Percentiles rank a stretch among this genome's conserved stretches.
Evolutionary conservation across 2,888 invertebrate species (phyloP).

Genomic region (Cyclophora albipunctata): DNA sequence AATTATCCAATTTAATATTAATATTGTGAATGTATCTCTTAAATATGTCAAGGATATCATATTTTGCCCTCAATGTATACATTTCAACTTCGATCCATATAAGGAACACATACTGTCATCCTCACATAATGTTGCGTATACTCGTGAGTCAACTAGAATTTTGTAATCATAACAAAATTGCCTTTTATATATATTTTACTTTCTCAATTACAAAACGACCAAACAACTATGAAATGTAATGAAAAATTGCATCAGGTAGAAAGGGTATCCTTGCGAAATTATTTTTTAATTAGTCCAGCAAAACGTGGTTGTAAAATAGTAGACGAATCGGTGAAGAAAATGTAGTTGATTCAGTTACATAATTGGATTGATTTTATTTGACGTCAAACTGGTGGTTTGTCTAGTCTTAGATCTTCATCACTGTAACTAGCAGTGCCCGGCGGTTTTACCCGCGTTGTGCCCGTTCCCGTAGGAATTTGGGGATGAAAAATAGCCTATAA

Average conservation of each 20-base stretch:
- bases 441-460: no score
- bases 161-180: conserved; percentile 23
- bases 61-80: no score
- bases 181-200: conserved; percentile 1
- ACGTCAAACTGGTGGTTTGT: no score
- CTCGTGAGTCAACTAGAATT: conserved; percentile 18
- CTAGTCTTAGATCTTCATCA: no score
- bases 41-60: no score
- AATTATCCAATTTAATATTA: no score
- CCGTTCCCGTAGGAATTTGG: no score
- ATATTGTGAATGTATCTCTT: no score
- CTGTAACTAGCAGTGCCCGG: no score
- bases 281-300: conserved; percentile 20
- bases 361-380: no score
- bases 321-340: background rate
- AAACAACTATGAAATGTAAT: conserved; percentile 40
- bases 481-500: no score
- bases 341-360: no score
- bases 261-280: conserved; percentile 51
- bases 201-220: conserved; percentile 18
- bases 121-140: conserved; percentile 5
- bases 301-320: background rate
- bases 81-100: conserved; percentile 7
- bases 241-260: conserved; percentile 53
- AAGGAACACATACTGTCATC: conserved; percentile 9